Evolutionary conservation across 2,888 invertebrate genomes (phyloP).

Genomic region (Rhodophaea formosa): DNA sequence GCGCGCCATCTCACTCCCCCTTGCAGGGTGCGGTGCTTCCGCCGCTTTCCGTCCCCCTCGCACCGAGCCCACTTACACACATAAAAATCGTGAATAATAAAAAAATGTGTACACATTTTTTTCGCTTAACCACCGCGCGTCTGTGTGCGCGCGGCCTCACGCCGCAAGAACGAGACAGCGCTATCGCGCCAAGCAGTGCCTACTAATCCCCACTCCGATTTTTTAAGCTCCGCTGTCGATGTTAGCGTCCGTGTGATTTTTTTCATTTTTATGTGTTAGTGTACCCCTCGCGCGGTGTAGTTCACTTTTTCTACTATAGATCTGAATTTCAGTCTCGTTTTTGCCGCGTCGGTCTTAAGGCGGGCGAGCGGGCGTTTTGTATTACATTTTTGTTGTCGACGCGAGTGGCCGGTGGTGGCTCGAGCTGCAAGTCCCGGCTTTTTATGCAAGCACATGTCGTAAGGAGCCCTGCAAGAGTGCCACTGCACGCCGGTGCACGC

Average conservation of each 20-base stretch:
- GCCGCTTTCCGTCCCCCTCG: slow-evolving; percentile 52
- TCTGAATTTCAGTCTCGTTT: slow-evolving; percentile 82
- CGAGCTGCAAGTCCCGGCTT: slow-evolving; percentile 56
- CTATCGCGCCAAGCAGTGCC: slow-evolving; percentile 47
- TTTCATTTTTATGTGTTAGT: slow-evolving; percentile 81
- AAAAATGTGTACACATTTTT: slow-evolving; percentile 82
- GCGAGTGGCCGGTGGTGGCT: slow-evolving; percentile 52
- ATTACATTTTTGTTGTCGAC: slow-evolving; percentile 69
- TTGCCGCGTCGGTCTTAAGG: slow-evolving; percentile 81
- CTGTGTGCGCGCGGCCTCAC: slow-evolving; percentile 76
- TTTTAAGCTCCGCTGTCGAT: slow-evolving; percentile 75
- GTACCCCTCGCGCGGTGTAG: slow-evolving; percentile 80
- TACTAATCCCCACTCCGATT: slow-evolving; percentile 73
- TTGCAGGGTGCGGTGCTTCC: slow-evolving; percentile 36
- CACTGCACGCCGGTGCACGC: slow-evolving; percentile 67
- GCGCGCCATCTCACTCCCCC: slow-evolving; percentile 55
- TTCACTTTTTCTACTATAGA: slow-evolving; percentile 83
- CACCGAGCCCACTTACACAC: slow-evolving; percentile 80
- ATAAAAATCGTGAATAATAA: slow-evolving; percentile 82
- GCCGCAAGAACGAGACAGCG: slow-evolving; percentile 60
- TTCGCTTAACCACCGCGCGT: slow-evolving; percentile 72
- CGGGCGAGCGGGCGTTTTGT: slow-evolving; percentile 74
- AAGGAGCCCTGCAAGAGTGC: slow-evolving; percentile 45
- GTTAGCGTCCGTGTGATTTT: slow-evolving; percentile 78
- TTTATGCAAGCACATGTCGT: slow-evolving; percentile 68